phyloP scores from a whole-genome alignment of 2,888 invertebrate species.

The Norana najaformis region DNA sequence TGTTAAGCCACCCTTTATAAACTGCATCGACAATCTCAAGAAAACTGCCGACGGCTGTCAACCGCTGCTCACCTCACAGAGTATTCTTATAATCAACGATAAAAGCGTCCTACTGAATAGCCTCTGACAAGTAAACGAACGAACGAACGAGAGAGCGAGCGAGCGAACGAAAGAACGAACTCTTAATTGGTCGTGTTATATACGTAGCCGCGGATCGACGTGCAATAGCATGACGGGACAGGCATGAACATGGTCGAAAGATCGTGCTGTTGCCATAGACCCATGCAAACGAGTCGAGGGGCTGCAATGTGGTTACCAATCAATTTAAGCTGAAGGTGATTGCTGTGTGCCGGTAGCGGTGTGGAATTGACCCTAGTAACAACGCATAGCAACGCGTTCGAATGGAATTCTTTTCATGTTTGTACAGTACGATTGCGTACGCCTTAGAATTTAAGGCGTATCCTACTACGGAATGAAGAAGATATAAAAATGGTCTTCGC shows the following conservation, averaged over 20 bases:
- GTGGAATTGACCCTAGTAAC: neutral
- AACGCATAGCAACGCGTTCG: neutral
- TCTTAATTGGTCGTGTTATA: neutral
- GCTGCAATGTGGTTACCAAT: neutral
- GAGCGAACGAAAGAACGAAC: neutral
- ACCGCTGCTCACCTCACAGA: neutral
- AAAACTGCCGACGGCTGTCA: too few species aligned
- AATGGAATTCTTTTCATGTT: neutral
- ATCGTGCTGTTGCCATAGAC: slow-evolving; percentile 13
- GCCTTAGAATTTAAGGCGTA: neutral
- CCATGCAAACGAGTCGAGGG: neutral
- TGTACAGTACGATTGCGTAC: neutral
- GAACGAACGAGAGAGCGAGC: neutral
- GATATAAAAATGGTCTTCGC: neutral
- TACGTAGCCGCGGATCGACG: neutral
- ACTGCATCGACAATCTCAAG: neutral
- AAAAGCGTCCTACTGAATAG: neutral
- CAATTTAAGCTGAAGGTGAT: neutral
- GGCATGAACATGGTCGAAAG: neutral
- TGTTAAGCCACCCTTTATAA: neutral
- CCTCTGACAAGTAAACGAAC: neutral
- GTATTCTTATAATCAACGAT: neutral
- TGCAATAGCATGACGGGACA: slow-evolving; percentile 16
- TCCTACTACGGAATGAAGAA: neutral
- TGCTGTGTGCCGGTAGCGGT: neutral